A percentile compares a stretch with the other conserved stretches of the same genome.
Evolutionary conservation across 2,888 invertebrate genomes (phyloP).

Genomic region (Tanytarsus gracilentus): DNA sequence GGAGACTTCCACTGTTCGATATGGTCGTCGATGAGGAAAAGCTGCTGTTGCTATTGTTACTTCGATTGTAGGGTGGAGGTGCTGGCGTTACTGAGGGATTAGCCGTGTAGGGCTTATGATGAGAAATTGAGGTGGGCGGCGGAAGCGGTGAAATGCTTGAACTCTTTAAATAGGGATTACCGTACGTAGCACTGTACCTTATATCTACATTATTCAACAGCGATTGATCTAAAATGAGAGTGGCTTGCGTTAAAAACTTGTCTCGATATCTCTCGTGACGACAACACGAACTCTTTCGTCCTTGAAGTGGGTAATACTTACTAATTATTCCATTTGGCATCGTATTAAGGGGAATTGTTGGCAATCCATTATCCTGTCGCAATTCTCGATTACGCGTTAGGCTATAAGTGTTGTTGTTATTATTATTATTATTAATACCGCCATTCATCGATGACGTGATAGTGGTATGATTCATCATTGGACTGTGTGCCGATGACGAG

Average conservation of each 20-base stretch:
- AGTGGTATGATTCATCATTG: constrained; percentile 37
- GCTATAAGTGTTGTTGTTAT: too few relatives aligned
- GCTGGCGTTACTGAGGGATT: constrained; percentile 74
- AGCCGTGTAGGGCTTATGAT: constrained; percentile 44
- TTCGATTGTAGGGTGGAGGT: constrained; percentile 60
- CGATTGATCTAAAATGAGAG: constrained; percentile 30
- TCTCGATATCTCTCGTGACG: not conserved
- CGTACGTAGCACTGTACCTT: constrained; percentile 79
- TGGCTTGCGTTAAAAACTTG: constrained; percentile 16
- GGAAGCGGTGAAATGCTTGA: constrained; percentile 49
- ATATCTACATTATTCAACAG: constrained; percentile 55
- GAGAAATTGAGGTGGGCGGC: constrained; percentile 47
- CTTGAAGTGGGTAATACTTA: constrained; percentile 16
- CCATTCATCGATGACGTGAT: constrained; percentile 36
- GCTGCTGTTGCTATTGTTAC: constrained; percentile 19
- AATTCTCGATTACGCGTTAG: constrained; percentile 37
- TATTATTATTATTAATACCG: constrained; percentile 32
- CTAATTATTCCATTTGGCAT: constrained; percentile 28
- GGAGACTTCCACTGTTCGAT: constrained; percentile 12
- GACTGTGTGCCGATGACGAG: constrained; percentile 31
- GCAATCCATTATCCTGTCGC: constrained; percentile 41
- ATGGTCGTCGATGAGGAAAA: constrained; percentile 24
- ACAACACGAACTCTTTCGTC: constrained; percentile 5
- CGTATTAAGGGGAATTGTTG: constrained; percentile 33
- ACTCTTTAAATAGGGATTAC: constrained; percentile 75